Conservation (phyloP, 2,113 vertebrate genomes). For the Psilopsiagon aymara region DNA sequence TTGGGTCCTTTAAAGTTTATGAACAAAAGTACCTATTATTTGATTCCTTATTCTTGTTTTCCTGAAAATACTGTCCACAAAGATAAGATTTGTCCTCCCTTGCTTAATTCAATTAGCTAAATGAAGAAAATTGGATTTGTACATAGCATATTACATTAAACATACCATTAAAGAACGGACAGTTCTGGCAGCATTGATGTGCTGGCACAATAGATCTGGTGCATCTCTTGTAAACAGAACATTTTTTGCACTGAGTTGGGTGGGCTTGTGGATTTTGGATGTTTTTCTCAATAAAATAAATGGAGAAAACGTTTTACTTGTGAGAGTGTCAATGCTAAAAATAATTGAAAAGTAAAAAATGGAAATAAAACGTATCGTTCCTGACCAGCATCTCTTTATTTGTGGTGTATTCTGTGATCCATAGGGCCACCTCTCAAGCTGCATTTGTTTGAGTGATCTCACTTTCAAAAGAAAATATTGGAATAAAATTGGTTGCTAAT, state of each 20-base stretch:
- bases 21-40: not conserved
- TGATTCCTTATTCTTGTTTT: not conserved
- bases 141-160: not conserved
- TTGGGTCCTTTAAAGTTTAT: not conserved
- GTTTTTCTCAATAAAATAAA: not conserved
- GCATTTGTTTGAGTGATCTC: not conserved
- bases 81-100: not conserved
- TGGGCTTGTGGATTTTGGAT: not conserved
- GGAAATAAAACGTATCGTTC: not conserved
- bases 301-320: not conserved
- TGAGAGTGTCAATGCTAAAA: not conserved
- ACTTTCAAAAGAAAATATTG: not conserved
- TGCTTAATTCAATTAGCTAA: not conserved
- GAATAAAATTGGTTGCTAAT: not conserved
- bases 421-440: not conserved
- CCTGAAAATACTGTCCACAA: not conserved
- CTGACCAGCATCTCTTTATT: not conserved
- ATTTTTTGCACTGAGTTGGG: not conserved
- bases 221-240: not conserved
- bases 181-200: not conserved
- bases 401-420: not conserved
- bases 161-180: not conserved
- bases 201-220: not conserved
- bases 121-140: not conserved
- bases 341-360: not conserved